These are phyloP conservation scores for Esperia sulphurella DNA, from an alignment of 2,888 invertebrate genomes.

Conservation along the genomic window DNA sequence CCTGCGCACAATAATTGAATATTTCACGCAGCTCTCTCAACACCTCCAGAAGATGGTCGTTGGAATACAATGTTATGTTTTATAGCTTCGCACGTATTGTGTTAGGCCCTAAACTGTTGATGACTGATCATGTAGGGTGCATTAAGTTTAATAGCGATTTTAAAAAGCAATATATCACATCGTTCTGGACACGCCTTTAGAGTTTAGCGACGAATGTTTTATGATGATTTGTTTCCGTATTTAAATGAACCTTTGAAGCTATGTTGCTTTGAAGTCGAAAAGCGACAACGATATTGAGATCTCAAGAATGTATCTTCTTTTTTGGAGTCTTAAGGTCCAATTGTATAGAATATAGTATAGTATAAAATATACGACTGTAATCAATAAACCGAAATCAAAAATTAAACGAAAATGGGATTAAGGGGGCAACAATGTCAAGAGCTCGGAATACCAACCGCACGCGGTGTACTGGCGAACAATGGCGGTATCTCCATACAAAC, in stretches of 20 bases:
- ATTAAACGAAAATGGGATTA: too few species aligned
- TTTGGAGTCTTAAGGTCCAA: too few species aligned
- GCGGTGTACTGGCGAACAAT: too few species aligned
- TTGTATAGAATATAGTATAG: too few species aligned
- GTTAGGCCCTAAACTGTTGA: slow-evolving; percentile 76
- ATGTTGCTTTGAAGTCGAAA: slow-evolving; percentile 40
- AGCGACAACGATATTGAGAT: slow-evolving; percentile 43
- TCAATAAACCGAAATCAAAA: too few species aligned
- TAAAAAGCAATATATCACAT: slow-evolving; percentile 75
- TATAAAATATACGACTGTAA: too few species aligned
- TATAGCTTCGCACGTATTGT: slow-evolving; percentile 66
- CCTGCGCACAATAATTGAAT: slow-evolving; percentile 75
- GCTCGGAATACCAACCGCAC: too few species aligned
- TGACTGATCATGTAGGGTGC: slow-evolving; percentile 72
- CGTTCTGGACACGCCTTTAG: slow-evolving; percentile 61
- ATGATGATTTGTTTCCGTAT: slow-evolving; percentile 77
- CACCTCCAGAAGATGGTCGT: slow-evolving; percentile 62
- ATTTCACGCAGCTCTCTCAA: slow-evolving; percentile 75
- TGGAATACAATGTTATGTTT: slow-evolving; percentile 72
- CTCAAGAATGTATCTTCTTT: neutral
- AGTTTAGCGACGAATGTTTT: slow-evolving; percentile 65
- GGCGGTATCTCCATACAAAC: too few species aligned
- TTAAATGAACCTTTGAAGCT: slow-evolving; percentile 37
- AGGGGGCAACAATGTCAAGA: too few species aligned
- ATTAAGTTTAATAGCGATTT: slow-evolving; percentile 73